A percentile compares a stretch with the other conserved stretches of the same genome.
These are phyloP conservation scores for Neolamprologus kungweensis DNA, from an alignment of 2,113 vertebrate species.

Conservation along the genomic window DNA sequence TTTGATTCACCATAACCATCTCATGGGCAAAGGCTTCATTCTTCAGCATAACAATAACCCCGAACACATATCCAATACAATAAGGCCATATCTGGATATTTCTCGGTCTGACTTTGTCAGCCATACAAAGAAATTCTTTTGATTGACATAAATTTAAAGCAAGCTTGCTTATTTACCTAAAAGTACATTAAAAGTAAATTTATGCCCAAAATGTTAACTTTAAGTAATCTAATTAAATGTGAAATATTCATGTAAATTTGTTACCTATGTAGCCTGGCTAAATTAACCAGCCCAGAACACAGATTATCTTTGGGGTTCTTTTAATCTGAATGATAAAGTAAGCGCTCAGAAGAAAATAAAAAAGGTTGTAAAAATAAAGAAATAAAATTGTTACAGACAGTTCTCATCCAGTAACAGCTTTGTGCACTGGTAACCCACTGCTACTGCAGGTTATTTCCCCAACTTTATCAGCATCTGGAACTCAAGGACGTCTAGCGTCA, in stretches of 20 bases:
- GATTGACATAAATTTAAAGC: background rate
- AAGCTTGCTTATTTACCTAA: background rate
- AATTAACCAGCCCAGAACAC: no score
- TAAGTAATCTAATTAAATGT: background rate
- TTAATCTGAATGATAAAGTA: no score
- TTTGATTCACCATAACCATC: background rate
- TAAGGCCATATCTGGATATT: background rate
- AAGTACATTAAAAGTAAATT: background rate
- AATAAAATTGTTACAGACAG: no score
- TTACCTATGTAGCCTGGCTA: background rate
- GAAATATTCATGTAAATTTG: background rate
- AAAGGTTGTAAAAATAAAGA: no score
- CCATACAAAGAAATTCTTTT: background rate
- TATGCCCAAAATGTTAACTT: background rate
- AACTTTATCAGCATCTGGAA: no score
- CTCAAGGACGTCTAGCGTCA: no score
- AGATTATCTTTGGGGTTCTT: no score
- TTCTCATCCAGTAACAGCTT: no score
- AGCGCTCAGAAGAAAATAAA: no score
- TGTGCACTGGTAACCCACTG: no score
- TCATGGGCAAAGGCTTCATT: background rate
- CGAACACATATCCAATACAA: fast-evolving
- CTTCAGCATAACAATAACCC: background rate
- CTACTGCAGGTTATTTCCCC: no score
- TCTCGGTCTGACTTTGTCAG: background rate